Evolutionary conservation across 2,797 vertebrate genomes (phyloP), one percentile per base, ranked within the genome.

Genomic region (Macroramphosus scolopax): DNA sequence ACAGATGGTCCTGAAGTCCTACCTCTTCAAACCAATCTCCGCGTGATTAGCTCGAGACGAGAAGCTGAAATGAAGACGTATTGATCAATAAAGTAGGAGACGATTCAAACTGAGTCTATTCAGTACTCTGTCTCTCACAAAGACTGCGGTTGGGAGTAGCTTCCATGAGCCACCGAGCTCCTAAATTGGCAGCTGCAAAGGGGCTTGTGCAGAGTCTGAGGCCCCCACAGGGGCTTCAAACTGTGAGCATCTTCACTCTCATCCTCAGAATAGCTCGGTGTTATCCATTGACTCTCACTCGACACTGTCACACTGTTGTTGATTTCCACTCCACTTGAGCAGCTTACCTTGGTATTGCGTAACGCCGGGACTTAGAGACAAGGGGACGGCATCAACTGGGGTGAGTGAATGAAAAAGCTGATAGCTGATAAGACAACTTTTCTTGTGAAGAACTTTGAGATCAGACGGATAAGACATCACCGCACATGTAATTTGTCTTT

Each of bases 1-100:
- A 80, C 75, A 84, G 75, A 85, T 56, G 80, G 73, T 72, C 54
- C 74, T 61, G 61, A 76, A 61, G 69, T 81, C 75, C 63, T 44
- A 51, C 48, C 70, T 67, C 66, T 66, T 80, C 65, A 35, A 76
- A 76, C 63, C 45, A 68, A 58, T 75, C 68, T 66, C 63, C 64
- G 42, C 17, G 12, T 5, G 48, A 58, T 74, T 71, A 63, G 35
- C 14, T 15, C 68, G 33, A 70, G 52, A 77, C 70, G 59, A 30
- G 32, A 66, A 53, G 60, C 37, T 17, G 16, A 44, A 49, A 67
- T 63, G 52, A 72, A 63, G 54, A 62, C 14, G 2, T 44, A 73
- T 77, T 37, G 45, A 59, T 65, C 13, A 10, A 13, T 18, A 48
- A 37, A 45, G 45, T 47, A 6, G 48, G 29, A 51, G 73, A 59